A percentile compares a stretch with the other conserved stretches of the same genome.
Evolutionary conservation across 2,113 vertebrate species (phyloP).

Genomic region (Noturus placidus): DNA sequence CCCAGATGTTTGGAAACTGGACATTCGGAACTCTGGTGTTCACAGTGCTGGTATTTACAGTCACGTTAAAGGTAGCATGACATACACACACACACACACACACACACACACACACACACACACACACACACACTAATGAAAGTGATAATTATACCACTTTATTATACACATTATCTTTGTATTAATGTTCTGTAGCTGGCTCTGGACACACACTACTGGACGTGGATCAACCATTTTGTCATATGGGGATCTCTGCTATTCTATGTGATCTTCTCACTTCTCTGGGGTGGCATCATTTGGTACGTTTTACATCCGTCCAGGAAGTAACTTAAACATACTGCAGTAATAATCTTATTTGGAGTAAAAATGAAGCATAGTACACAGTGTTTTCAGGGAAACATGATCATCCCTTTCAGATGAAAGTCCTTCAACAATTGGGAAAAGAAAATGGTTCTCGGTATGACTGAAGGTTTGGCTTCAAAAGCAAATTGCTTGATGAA

Average conservation of each 20-base stretch:
- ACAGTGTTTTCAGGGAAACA: neutral
- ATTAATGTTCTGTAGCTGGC: slow-evolving; percentile 75
- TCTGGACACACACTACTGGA: slow-evolving; percentile 98
- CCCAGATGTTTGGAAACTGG: slow-evolving; percentile 96
- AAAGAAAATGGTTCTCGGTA: neutral
- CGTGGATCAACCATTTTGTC: slow-evolving; percentile 97
- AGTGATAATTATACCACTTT: too few relatives aligned
- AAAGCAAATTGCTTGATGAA: neutral
- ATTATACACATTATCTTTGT: neutral
- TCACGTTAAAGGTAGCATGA: slow-evolving; percentile 88
- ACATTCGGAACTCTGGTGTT: slow-evolving; percentile 96
- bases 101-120: neutral
- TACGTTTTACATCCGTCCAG: slow-evolving; percentile 61
- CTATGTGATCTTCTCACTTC: slow-evolving; percentile 92
- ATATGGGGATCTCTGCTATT: slow-evolving; percentile 97
- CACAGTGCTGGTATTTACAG: slow-evolving; percentile 91
- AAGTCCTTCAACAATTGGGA: neutral
- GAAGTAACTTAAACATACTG: neutral
- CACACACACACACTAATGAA: too few relatives aligned
- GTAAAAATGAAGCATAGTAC: neutral
- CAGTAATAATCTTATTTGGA: neutral
- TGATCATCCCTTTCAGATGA: neutral
- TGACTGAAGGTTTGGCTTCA: neutral
- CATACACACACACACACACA: neutral
- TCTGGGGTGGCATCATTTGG: slow-evolving; percentile 98